Evolutionary conservation across 2,113 vertebrate genomes (phyloP), one percentile per base, ranked within the genome.

Genomic region (Nothocercus nigrocapillus): DNA sequence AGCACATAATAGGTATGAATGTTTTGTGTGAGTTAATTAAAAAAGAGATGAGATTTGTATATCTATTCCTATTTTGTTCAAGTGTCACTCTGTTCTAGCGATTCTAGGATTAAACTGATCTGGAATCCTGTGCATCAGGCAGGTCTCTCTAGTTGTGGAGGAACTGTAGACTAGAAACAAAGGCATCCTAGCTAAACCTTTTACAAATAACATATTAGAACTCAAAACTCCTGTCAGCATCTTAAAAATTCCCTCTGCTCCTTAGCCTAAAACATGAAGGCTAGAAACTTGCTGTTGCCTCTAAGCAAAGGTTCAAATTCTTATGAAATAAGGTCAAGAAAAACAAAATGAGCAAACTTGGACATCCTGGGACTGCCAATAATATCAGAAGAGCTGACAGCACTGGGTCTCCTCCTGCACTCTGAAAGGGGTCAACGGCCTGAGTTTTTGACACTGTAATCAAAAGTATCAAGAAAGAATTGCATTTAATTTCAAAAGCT

Each of bases 21-120:
- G 53, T 82, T 96, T 49, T 66, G 66, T 92, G 88, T 74, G 63
- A 74, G 74, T 89, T 90, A 68, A 92, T 88, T 34, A 34, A n/a
- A 61, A 20, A 61, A 61, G 92, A 88, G 88, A 83, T 62, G 28
- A 40, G 72, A 81, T 62, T 67, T 9, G 0, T 62, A 5, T 38
- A 91, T 53, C 61, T 88, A 53, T 68, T 95, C 75, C 51, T 83
- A 7, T 80, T 91, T 77, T 85, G 58, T 82, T 30, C 28, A 56
- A 77, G 63, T 66, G 67, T 82, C 81, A 53, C 58, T 88, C 68
- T 44, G 62, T 17, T 84, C 54, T 8, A 40, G 80, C n/a, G 83
- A 79, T 69, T 90, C 38, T 17, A 81, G 62, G 47, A 91, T 93
- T 66, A 87, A 14, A 18, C 67, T 11, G 49, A 12, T 1, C n/a